Evolutionary conservation across 1,140 invertebrate species (phyloP).

Genomic region (Drosophila obscura): DNA sequence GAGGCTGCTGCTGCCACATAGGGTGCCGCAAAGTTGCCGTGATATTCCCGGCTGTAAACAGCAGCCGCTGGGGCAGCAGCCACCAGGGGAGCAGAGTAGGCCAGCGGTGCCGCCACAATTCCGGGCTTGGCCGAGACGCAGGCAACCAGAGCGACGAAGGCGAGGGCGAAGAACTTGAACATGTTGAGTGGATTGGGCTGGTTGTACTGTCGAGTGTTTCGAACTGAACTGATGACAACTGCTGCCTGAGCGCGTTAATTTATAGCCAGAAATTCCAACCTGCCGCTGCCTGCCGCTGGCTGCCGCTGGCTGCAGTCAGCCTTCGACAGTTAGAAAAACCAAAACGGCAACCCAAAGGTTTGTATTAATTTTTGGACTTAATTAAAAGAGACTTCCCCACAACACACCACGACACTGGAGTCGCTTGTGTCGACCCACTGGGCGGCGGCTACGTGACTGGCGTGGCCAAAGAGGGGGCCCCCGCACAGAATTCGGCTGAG

Average conservation of each 20-base stretch:
- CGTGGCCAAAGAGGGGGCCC: conserved; percentile 8
- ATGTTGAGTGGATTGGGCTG: conserved; percentile 50
- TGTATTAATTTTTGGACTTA: conserved; percentile 7
- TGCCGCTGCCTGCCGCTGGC: neutral
- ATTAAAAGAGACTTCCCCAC: conserved; percentile 22
- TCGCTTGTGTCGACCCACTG: conserved; percentile 23
- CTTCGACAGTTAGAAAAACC: conserved; percentile 20
- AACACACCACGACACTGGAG: conserved; percentile 16
- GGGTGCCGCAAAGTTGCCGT: conserved; percentile 67
- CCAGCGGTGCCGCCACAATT: conserved; percentile 64
- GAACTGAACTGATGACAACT: conserved; percentile 63
- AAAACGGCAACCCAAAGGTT: too few species aligned
- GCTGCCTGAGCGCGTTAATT: conserved; percentile 27
- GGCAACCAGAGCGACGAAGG: conserved; percentile 61
- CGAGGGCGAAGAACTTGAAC: conserved; percentile 72
- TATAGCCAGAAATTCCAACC: conserved; percentile 33
- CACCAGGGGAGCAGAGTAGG: conserved; percentile 55
- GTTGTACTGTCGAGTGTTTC: conserved; percentile 38
- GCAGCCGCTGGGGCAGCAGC: conserved; percentile 50
- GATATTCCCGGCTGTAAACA: conserved; percentile 58
- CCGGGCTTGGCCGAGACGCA: conserved; percentile 70
- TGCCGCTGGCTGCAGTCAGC: neutral
- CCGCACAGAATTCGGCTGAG: conserved; percentile 16
- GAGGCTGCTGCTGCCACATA: conserved; percentile 64
- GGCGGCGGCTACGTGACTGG: conserved; percentile 42